A percentile compares a stretch with the other conserved stretches of the same genome.
Conservation (phyloP, 2,888 invertebrate genomes). For the Catocala nupta region DNA sequence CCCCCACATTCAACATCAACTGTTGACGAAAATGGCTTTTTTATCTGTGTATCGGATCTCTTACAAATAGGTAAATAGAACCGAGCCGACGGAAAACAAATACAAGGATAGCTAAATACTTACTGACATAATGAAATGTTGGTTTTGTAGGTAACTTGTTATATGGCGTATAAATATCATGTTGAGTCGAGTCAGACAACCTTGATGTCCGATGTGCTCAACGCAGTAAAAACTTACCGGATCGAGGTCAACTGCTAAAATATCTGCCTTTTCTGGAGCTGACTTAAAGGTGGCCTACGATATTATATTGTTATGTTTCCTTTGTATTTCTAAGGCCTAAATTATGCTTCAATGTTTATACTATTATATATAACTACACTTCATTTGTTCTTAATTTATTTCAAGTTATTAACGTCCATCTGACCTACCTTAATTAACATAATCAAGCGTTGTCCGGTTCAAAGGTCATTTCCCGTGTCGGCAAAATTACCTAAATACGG, state of each 20-base stretch:
- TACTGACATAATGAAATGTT: slow-evolving; percentile 8
- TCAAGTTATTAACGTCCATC: too few species aligned
- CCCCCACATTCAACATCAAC: slow-evolving; percentile 9
- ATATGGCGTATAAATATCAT: slow-evolving; percentile 29
- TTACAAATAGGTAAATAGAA: slow-evolving; percentile 14
- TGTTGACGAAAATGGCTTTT: slow-evolving; percentile 21
- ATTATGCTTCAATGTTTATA: too few species aligned
- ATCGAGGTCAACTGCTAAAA: slow-evolving; percentile 32
- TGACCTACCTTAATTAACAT: too few species aligned
- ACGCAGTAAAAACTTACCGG: slow-evolving; percentile 35
- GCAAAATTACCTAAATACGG: too few species aligned
- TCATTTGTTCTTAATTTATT: too few species aligned
- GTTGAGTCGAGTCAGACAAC: slow-evolving; percentile 10
- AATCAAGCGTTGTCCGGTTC: too few species aligned
- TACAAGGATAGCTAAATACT: slow-evolving; percentile 4
- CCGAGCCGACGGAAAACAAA: slow-evolving; percentile 9
- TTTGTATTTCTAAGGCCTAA: neutral
- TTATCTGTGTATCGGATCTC: slow-evolving; percentile 20
- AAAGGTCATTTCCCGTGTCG: too few species aligned
- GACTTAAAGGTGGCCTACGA: neutral
- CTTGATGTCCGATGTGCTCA: slow-evolving; percentile 21
- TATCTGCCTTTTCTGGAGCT: slow-evolving; percentile 20
- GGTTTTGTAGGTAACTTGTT: slow-evolving; percentile 16
- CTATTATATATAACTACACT: too few species aligned
- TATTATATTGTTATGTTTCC: neutral